These are phyloP conservation scores for Hemibagrus guttatus DNA, from an alignment of 2,797 vertebrate genomes.

Conservation along the genomic window DNA sequence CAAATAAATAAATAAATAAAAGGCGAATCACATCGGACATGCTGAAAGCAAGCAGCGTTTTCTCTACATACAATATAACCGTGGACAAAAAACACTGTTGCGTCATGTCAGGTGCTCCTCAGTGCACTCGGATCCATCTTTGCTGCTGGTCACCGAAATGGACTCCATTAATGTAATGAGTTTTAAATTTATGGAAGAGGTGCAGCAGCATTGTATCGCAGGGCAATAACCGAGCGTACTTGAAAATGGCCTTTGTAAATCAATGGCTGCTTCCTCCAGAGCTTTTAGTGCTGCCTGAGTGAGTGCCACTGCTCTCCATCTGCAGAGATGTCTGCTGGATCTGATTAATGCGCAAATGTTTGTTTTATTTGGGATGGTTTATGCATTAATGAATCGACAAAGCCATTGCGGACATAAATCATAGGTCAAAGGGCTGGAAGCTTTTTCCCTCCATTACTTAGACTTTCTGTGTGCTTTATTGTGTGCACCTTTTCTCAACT, in stretches of 20 bases:
- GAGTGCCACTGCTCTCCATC: constrained; percentile 32
- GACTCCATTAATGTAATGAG: constrained; percentile 63
- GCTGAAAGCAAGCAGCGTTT: background rate
- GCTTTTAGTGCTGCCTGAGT: constrained; percentile 52
- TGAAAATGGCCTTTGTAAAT: constrained; percentile 53
- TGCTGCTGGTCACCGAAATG: constrained; percentile 35
- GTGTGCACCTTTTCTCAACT: background rate
- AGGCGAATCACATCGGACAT: background rate
- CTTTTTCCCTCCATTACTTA: background rate
- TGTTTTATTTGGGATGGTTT: constrained; percentile 50
- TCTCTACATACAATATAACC: background rate
- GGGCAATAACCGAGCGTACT: constrained; percentile 45
- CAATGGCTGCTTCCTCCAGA: constrained; percentile 49
- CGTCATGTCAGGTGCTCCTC: constrained; percentile 29
- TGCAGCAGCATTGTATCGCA: constrained; percentile 49
- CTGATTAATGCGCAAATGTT: constrained; percentile 47
- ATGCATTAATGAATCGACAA: constrained; percentile 45
- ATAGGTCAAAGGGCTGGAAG: constrained; percentile 10
- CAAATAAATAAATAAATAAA: background rate
- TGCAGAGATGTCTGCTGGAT: constrained; percentile 31
- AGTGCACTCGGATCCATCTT: constrained; percentile 20
- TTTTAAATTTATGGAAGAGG: constrained; percentile 64
- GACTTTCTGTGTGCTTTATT: background rate
- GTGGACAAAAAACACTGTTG: constrained; percentile 10
- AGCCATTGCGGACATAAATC: constrained; percentile 12